Conservation (phyloP, 2,888 invertebrate genomes). For the Erynnis tages region DNA sequence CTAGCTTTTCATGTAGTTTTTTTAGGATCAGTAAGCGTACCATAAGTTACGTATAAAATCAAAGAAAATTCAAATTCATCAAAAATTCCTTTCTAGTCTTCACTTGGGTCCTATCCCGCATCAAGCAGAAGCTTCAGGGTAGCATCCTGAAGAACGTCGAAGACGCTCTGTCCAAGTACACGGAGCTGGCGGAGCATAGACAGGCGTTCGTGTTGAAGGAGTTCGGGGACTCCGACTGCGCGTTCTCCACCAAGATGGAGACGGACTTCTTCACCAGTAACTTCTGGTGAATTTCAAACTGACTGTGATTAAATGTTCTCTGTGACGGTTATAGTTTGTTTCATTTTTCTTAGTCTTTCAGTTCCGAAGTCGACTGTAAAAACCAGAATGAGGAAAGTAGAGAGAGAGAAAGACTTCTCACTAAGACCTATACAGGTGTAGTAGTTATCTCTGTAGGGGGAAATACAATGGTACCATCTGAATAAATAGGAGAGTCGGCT, state of each 20-base stretch:
- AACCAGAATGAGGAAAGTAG: too few relatives aligned
- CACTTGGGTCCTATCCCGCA: slow-evolving; percentile 64
- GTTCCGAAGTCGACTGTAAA: too few relatives aligned
- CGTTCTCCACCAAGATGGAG: slow-evolving; percentile 52
- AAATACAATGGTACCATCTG: too few relatives aligned
- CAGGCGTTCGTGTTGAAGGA: slow-evolving; percentile 63
- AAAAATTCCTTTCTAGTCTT: slow-evolving; percentile 51
- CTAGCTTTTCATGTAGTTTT: too few relatives aligned
- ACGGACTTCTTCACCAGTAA: slow-evolving; percentile 64
- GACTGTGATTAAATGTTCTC: slow-evolving; percentile 19
- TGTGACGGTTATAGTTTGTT: not conserved
- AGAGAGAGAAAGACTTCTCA: too few relatives aligned
- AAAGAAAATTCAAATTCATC: not conserved
- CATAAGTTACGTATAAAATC: too few relatives aligned
- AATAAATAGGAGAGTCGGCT: too few relatives aligned
- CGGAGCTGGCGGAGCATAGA: slow-evolving; percentile 59
- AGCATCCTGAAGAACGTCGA: slow-evolving; percentile 58
- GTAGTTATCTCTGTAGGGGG: too few relatives aligned
- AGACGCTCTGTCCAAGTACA: slow-evolving; percentile 57
- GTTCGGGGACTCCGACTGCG: slow-evolving; percentile 56
- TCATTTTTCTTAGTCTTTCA: too few relatives aligned
- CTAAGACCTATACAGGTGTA: too few relatives aligned
- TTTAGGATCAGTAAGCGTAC: too few relatives aligned
- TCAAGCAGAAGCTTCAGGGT: slow-evolving; percentile 57
- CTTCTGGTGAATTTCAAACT: slow-evolving; percentile 53